Evolutionary conservation across 2,888 invertebrate species (phyloP).

Genomic region (Antheraea yamamai): DNA sequence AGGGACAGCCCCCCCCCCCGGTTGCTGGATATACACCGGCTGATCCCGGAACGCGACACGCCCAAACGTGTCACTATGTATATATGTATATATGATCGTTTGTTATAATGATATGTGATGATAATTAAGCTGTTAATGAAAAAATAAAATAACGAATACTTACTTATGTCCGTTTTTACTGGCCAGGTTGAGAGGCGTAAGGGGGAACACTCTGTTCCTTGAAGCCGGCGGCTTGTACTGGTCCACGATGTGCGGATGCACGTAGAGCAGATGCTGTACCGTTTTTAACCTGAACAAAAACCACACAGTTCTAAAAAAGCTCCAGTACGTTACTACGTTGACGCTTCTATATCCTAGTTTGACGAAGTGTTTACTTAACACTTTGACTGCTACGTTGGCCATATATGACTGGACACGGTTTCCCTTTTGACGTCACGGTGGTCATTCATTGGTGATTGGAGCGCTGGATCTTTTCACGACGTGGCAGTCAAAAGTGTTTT

Average conservation of each 20-base stretch:
- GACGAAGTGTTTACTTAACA: no score
- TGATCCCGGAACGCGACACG: no score
- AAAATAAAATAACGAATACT: conserved; percentile 53
- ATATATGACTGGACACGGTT: no score
- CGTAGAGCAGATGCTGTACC: conserved; percentile 92
- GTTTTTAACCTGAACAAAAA: conserved; percentile 86
- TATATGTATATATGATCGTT: neutral
- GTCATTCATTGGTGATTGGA: no score
- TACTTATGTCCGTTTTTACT: conserved; percentile 95
- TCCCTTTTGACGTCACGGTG: no score
- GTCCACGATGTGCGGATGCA: conserved; percentile 91
- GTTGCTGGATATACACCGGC: no score
- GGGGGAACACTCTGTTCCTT: conserved; percentile 83
- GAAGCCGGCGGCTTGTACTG: conserved; percentile 80
- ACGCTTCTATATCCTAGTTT: no score
- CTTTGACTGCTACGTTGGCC: no score
- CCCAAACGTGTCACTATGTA: no score
- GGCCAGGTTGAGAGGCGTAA: conserved; percentile 96
- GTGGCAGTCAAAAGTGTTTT: no score
- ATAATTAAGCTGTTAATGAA: neutral
- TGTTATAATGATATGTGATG: neutral
- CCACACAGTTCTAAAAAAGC: neutral
- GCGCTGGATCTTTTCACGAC: no score
- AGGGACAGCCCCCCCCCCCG: no score
- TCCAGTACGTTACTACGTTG: neutral